Percentiles rank a stretch among this genome's conserved stretches.
Conservation (phyloP, 2,797 vertebrate species). For the Squalus acanthias region DNA sequence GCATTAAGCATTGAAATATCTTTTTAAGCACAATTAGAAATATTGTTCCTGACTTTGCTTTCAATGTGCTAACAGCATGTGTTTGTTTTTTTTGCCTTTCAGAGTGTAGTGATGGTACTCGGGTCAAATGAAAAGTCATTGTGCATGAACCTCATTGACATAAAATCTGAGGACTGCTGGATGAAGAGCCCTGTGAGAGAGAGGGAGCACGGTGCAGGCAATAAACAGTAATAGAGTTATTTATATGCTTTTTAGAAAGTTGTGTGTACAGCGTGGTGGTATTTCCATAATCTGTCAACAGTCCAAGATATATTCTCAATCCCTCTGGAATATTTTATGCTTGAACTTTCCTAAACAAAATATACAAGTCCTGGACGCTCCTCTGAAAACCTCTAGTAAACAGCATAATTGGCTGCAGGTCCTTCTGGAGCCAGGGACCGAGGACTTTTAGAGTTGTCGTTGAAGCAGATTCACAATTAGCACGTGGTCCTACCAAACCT, state of each 20-base stretch:
- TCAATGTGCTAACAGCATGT: neutral
- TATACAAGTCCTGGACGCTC: neutral
- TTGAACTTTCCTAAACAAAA: neutral
- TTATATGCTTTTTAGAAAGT: neutral
- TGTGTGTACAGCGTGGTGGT: neutral
- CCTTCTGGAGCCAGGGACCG: neutral
- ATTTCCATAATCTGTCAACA: neutral
- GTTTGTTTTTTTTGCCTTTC: neutral
- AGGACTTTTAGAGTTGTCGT: neutral
- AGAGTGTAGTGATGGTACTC: neutral
- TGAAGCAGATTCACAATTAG: neutral
- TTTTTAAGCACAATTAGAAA: neutral
- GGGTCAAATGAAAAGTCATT: neutral
- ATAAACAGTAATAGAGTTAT: neutral
- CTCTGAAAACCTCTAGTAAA: neutral
- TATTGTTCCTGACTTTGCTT: neutral
- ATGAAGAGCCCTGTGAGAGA: neutral
- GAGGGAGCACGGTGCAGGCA: neutral
- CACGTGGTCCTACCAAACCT: neutral
- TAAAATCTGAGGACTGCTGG: neutral
- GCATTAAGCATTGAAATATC: neutral
- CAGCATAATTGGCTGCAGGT: neutral
- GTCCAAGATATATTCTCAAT: constrained; percentile 16
- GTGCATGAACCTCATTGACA: neutral
- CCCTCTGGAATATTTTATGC: neutral